phyloP scores from a whole-genome alignment of 2,888 invertebrate genomes.

The Pseudococcus jackbeardsleyi region DNA sequence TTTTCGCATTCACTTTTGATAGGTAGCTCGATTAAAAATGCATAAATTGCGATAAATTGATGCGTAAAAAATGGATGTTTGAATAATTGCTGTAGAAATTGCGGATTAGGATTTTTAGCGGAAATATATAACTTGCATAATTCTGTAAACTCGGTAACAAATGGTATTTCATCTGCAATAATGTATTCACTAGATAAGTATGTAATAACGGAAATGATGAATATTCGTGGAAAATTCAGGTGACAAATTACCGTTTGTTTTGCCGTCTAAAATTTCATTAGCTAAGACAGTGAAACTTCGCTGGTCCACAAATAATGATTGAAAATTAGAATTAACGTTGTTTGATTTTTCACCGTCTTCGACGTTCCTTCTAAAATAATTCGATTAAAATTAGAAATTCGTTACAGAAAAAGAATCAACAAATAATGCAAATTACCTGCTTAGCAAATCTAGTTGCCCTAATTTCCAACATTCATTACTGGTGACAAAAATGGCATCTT shows the following conservation, averaged over 20 bases:
- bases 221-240: neutral
- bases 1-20: constrained; percentile 84
- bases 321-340: neutral
- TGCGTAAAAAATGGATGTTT: constrained; percentile 86
- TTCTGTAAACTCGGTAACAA: constrained; percentile 78
- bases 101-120: constrained; percentile 72
- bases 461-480: constrained; percentile 90
- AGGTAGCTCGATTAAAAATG: constrained; percentile 86
- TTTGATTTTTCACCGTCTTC: neutral
- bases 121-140: constrained; percentile 74
- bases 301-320: constrained; percentile 77
- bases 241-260: constrained; percentile 73
- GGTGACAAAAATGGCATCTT: constrained; percentile 84
- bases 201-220: neutral
- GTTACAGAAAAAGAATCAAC: neutral
- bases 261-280: constrained; percentile 79
- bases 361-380: neutral
- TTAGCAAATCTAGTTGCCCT: constrained; percentile 85
- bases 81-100: constrained; percentile 77
- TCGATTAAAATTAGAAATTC: neutral
- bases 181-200: constrained; percentile 11
- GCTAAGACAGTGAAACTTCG: constrained; percentile 84
- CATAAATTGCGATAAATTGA: constrained; percentile 86
- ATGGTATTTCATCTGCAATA: constrained; percentile 77
- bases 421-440: constrained; percentile 67